Conservation (phyloP, 2,888 invertebrate genomes). For the Argyra leucocephala region DNA sequence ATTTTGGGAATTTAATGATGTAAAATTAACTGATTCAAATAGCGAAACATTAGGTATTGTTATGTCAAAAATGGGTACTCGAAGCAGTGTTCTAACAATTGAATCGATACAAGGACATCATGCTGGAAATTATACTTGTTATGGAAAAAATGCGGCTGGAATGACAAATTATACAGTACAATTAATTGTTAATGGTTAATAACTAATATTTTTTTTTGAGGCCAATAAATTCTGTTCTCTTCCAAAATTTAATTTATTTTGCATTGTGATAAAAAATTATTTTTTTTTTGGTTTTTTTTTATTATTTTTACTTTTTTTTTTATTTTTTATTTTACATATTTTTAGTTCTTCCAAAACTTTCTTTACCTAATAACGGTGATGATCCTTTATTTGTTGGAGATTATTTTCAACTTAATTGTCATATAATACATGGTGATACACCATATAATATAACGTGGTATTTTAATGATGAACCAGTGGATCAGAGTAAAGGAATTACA, state of each 20-base stretch:
- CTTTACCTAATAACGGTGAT: constrained; percentile 43
- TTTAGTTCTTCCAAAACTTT: constrained; percentile 8
- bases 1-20: constrained; percentile 58
- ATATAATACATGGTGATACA: constrained; percentile 66
- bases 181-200: constrained; percentile 59
- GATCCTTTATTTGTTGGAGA: constrained; percentile 54
- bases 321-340: constrained; percentile 18
- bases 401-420: constrained; percentile 54
- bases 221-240: too few relatives aligned
- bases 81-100: constrained; percentile 52
- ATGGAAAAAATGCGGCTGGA: constrained; percentile 52
- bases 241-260: constrained; percentile 14
- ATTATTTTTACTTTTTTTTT: constrained; percentile 18
- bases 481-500: constrained; percentile 31
- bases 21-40: constrained; percentile 50
- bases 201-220: background rate
- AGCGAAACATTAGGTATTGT: constrained; percentile 36
- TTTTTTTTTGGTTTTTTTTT: constrained; percentile 21
- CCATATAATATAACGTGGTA: constrained; percentile 71
- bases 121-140: constrained; percentile 64
- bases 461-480: constrained; percentile 47
- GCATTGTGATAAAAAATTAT: too few relatives aligned
- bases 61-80: constrained; percentile 44
- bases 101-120: constrained; percentile 53
- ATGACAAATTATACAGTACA: constrained; percentile 54